A percentile compares a stretch with the other conserved stretches of the same genome.
These are phyloP conservation scores for Heliconius aoede DNA, from an alignment of 2,888 invertebrate genomes.

Conservation along the genomic window DNA sequence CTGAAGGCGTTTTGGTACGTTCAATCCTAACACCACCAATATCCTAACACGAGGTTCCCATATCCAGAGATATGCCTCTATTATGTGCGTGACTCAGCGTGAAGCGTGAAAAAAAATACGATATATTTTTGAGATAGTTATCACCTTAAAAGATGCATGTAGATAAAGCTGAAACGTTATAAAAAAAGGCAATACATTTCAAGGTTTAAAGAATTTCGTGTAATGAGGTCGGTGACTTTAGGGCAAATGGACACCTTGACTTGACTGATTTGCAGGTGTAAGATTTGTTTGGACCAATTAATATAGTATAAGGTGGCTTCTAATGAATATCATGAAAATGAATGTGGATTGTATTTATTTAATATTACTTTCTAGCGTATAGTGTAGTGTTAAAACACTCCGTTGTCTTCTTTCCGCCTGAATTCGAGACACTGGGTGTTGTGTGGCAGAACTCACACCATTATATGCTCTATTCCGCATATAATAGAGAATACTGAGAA, in stretches of 20 bases:
- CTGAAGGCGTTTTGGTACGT: too few relatives aligned
- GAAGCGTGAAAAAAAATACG: neutral
- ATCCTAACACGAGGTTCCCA: neutral
- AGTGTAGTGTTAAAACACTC: too few relatives aligned
- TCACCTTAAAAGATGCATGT: neutral
- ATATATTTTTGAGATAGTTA: neutral
- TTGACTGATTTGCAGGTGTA: conserved; percentile 27
- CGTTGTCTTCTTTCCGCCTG: too few relatives aligned
- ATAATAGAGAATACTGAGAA: too few relatives aligned
- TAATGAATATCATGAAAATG: neutral
- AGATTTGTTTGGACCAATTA: conserved; percentile 2
- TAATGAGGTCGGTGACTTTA: conserved; percentile 19
- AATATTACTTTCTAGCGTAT: too few relatives aligned
- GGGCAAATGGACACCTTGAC: conserved; percentile 20
- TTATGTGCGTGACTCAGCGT: too few relatives aligned
- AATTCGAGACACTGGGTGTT: too few relatives aligned
- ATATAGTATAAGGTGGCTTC: neutral
- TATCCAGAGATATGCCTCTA: too few relatives aligned
- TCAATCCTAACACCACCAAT: too few relatives aligned
- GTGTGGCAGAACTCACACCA: too few relatives aligned
- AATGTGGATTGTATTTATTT: too few relatives aligned
- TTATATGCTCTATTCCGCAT: too few relatives aligned
- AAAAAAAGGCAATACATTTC: conserved; percentile 1
- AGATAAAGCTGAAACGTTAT: neutral
- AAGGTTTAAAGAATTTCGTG: neutral